These are phyloP conservation scores for Clitarchus hookeri DNA, from an alignment of 2,888 invertebrate genomes.

Conservation along the genomic window DNA sequence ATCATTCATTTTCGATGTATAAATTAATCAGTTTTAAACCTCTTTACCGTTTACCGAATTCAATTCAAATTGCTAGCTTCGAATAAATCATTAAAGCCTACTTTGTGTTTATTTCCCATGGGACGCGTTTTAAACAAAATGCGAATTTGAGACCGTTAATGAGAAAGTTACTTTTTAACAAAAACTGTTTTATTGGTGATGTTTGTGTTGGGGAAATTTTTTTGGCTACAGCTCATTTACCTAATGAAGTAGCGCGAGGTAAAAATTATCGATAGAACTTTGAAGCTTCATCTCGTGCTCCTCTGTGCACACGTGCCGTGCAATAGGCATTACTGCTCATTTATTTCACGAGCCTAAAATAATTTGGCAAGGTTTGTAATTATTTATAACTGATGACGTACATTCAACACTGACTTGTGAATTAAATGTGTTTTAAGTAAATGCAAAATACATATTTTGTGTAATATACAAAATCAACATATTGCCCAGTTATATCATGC, in stretches of 20 bases:
- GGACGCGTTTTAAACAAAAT: not conserved
- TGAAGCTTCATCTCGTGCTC: not conserved
- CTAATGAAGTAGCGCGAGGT: not conserved
- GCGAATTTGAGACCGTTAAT: not conserved
- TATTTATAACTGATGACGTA: no score
- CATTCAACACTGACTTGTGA: no score
- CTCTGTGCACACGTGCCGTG: no score
- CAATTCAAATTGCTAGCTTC: conserved; percentile 7
- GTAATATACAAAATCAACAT: no score
- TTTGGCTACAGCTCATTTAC: not conserved
- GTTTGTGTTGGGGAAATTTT: not conserved
- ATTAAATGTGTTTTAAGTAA: no score
- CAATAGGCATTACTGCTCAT: no score
- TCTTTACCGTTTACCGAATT: not conserved
- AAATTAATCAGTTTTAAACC: not conserved
- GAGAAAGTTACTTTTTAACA: not conserved
- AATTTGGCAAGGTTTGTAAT: no score
- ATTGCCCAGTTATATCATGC: no score
- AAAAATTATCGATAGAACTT: not conserved
- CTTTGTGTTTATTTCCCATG: not conserved
- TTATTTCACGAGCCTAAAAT: no score
- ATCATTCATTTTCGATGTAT: not conserved
- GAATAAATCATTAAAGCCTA: not conserved
- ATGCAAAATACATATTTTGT: no score
- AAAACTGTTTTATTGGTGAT: not conserved